Conservation (phyloP, 2,113 vertebrate genomes). For the Amphiprion ocellaris region DNA sequence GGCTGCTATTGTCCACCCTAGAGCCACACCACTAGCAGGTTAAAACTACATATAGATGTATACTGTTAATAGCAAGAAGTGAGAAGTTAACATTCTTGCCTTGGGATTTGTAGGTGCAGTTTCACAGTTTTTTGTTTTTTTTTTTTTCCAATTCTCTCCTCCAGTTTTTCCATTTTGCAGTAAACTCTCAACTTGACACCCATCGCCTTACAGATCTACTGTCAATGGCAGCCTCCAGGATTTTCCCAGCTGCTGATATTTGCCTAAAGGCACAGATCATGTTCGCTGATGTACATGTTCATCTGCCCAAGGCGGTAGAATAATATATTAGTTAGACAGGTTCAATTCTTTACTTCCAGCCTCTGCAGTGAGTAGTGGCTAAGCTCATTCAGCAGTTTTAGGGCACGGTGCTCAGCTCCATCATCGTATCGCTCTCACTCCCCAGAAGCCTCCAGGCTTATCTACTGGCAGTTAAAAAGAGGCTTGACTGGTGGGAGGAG, state of each 20-base stretch:
- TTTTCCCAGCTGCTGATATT: slow-evolving; percentile 3
- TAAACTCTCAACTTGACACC: slow-evolving; percentile 10
- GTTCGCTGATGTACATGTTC: slow-evolving; percentile 24
- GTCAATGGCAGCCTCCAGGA: background rate
- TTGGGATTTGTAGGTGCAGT: too few relatives aligned
- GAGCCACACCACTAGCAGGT: too few relatives aligned
- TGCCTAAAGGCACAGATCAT: slow-evolving; percentile 42
- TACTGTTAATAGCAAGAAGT: too few relatives aligned
- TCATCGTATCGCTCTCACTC: background rate
- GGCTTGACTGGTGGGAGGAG: background rate
- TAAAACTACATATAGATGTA: too few relatives aligned
- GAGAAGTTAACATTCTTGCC: too few relatives aligned
- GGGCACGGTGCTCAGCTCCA: background rate
- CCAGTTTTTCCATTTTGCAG: background rate
- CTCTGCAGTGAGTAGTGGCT: background rate
- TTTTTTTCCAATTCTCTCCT: too few relatives aligned
- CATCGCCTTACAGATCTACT: background rate
- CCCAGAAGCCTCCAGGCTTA: background rate
- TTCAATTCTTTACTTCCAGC: background rate
- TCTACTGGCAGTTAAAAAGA: background rate
- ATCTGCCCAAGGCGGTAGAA: slow-evolving; percentile 35
- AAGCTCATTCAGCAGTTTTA: too few relatives aligned
- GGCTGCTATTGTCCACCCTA: too few relatives aligned
- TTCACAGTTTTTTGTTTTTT: too few relatives aligned
- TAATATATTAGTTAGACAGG: slow-evolving; percentile 9